Evolutionary conservation across 2,797 vertebrate species (phyloP).

Genomic region (Periparus ater): DNA sequence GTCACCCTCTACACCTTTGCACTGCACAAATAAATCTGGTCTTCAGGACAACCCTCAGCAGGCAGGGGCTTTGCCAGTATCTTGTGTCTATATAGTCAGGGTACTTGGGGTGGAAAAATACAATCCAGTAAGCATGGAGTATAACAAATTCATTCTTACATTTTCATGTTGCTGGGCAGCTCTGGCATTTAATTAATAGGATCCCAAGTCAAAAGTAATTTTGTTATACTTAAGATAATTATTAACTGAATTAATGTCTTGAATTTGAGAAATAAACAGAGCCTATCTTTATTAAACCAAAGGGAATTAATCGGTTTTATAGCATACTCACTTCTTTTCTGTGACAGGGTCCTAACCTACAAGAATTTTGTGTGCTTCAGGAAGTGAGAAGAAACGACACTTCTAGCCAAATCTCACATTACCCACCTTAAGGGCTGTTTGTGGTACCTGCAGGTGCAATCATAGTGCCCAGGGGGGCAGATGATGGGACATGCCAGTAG

Average conservation of each 20-base stretch:
- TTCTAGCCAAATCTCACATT: not conserved
- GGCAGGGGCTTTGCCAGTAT: not conserved
- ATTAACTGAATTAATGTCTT: not conserved
- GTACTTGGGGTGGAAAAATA: not conserved
- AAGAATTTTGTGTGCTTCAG: not conserved
- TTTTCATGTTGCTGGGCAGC: not conserved
- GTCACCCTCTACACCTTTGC: not conserved
- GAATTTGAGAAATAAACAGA: not conserved
- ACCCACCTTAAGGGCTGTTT: not conserved
- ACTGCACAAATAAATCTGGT: not conserved
- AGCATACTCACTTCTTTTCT: not conserved
- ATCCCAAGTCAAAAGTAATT: not conserved
- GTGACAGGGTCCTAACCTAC: not conserved
- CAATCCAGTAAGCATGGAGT: rapidly evolving
- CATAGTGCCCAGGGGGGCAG: not conserved
- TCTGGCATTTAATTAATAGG: not conserved
- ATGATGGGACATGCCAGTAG: not conserved
- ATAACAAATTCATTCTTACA: not conserved
- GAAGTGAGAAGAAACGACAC: not conserved
- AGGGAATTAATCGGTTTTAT: not conserved
- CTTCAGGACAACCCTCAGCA: not conserved
- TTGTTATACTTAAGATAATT: not conserved
- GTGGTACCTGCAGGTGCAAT: not conserved
- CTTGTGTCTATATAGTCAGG: not conserved
- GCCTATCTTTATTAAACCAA: not conserved